phyloP scores from a whole-genome alignment of 2,797 vertebrate genomes.

The Poeciliopsis turneri region DNA sequence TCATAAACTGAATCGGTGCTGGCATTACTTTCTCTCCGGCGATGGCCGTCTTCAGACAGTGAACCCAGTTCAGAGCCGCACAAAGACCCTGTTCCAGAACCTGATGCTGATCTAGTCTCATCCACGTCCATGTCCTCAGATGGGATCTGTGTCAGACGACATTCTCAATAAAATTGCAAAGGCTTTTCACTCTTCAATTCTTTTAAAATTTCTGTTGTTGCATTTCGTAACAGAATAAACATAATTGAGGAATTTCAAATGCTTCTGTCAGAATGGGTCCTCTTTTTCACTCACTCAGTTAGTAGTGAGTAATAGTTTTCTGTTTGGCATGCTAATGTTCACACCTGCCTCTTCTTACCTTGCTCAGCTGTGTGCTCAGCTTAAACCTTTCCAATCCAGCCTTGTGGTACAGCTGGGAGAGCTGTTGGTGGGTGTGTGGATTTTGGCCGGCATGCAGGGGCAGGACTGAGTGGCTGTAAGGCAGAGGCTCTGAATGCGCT shows the following conservation, averaged over 20 bases:
- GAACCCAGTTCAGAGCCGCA: constrained; percentile 67
- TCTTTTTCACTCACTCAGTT: not conserved
- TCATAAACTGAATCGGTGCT: constrained; percentile 70
- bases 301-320: not conserved
- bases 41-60: constrained; percentile 58
- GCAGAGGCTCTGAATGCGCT: constrained; percentile 90
- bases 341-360: constrained; percentile 54
- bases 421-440: constrained; percentile 59
- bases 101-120: constrained; percentile 67
- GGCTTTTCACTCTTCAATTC: constrained; percentile 14
- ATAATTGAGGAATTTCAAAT: constrained; percentile 1
- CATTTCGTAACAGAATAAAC: constrained; percentile 1
- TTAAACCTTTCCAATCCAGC: constrained; percentile 81
- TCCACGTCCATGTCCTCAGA: constrained; percentile 89
- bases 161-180: constrained; percentile 80
- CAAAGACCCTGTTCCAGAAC: constrained; percentile 58
- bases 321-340: not conserved
- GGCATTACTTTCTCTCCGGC: constrained; percentile 58
- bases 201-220: not conserved
- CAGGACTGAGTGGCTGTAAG: constrained; percentile 82
- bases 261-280: not conserved
- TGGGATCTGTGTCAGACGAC: constrained; percentile 85
- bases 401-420: constrained; percentile 79
- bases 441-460: constrained; percentile 39
- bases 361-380: constrained; percentile 67